Evolutionary conservation across 2,113 vertebrate genomes (phyloP), one percentile per base, ranked within the genome.

Genomic region (Calyptommatus sinebrachiatus): DNA sequence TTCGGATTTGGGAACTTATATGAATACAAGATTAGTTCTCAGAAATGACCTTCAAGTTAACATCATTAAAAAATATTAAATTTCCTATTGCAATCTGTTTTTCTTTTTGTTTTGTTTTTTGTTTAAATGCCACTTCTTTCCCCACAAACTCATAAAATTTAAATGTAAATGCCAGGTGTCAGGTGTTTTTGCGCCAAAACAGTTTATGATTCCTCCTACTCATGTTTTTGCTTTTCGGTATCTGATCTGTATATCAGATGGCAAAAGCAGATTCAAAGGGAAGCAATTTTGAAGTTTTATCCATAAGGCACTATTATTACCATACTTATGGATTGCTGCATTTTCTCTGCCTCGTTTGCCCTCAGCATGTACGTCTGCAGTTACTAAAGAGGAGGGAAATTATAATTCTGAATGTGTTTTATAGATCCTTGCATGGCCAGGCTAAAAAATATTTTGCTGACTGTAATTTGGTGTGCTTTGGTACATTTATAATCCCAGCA

Each of bases 211-310:
- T 82, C 0, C 12, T 79, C 79, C 63, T 48, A 85, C 20, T 8
- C 60, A 62, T 31, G 46, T 41, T 83, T 84, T 86, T 71, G 73
- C 71, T 66, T 22, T 20, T 84, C 63, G 85, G 73, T 31, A 76
- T 80, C 57, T 72, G 22, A 72, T 77, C 72, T 85, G 35, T 70
- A 24, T 81, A 79, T 48, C 46, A 69, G 28, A 63, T 24, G 82
- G 71, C 22, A 84, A 69, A 87, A 87, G 71, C n/a, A 79, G 14
- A 77, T 65, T 86, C 7, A 53, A 79, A 48, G 65, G 79, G 83
- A 91, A 87, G 85, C 63, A 85, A 89, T 90, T 90, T 85, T 73
- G 86, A 90, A 86, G 69, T 86, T 84, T 82, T 82, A 48, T 83
- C 53, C 60, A 71, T 81, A 73, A 89, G 45, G 80, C 83, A 81